Conservation (phyloP, 2,888 invertebrate genomes). For the Tipula unca region DNA sequence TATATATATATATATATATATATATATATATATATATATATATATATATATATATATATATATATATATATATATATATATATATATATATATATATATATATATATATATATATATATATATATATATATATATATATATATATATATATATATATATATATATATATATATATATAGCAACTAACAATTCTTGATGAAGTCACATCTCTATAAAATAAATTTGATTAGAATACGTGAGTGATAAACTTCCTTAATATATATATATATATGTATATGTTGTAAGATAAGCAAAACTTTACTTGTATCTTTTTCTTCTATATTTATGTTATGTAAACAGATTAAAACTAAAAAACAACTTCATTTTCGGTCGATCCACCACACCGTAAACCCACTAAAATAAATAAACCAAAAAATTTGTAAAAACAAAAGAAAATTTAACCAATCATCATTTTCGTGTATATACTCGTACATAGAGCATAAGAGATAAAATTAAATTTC, state of each 20-base stretch:
- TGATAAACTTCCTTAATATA: not conserved
- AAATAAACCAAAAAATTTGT: not conserved
- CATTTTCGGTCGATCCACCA: not conserved
- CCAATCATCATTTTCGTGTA: not conserved
- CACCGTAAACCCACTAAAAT: not conserved
- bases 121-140: no score
- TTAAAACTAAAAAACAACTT: not conserved
- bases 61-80: no score
- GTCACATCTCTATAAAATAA: not conserved
- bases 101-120: no score
- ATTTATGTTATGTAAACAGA: no score
- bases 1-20: no score
- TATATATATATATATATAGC: not conserved
- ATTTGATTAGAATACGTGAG: constrained; percentile 14
- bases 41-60: no score
- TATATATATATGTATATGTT: not conserved
- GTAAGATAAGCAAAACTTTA: not conserved
- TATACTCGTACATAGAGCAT: no score
- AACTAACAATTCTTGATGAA: not conserved
- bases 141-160: no score
- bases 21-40: no score
- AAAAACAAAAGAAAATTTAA: not conserved
- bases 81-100: no score
- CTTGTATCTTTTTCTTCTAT: not conserved
- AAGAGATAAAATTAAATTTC: not conserved